phyloP scores from a whole-genome alignment of 2,888 invertebrate species.

The Rhorus exstirpatorius region DNA sequence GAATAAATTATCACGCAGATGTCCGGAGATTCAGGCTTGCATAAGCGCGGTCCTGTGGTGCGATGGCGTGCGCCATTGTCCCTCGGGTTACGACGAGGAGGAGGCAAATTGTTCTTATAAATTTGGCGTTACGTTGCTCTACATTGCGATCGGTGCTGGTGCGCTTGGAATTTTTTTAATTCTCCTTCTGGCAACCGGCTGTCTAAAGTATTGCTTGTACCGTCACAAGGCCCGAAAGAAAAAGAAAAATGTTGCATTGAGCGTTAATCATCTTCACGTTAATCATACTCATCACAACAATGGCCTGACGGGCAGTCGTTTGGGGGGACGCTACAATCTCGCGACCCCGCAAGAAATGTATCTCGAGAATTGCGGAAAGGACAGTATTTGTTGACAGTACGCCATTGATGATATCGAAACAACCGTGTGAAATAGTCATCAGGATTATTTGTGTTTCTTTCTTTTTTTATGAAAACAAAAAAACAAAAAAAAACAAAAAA shows the following conservation, averaged over 20 bases:
- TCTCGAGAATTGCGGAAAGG: conserved; percentile 88
- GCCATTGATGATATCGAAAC: conserved; percentile 85
- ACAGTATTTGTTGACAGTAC: conserved; percentile 92
- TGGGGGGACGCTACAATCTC: conserved; percentile 80
- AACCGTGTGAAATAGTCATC: conserved; percentile 82
- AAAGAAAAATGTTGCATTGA: conserved; percentile 86
- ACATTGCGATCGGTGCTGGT: conserved; percentile 89
- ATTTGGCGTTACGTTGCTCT: conserved; percentile 90
- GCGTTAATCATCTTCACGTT: conserved; percentile 87
- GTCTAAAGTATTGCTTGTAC: conserved; percentile 87
- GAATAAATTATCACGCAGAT: conserved; percentile 89
- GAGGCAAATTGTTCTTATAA: conserved; percentile 92
- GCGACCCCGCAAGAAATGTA: conserved; percentile 82
- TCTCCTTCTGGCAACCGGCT: conserved; percentile 88
- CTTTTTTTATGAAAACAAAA: conserved; percentile 29
- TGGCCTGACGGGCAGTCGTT: conserved; percentile 86
- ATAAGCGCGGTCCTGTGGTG: conserved; percentile 93
- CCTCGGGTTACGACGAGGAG: conserved; percentile 93
- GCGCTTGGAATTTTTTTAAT: conserved; percentile 89
- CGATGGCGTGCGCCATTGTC: conserved; percentile 93
- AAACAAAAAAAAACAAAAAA: conserved; percentile 17
- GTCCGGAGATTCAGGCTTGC: conserved; percentile 93
- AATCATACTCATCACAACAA: conserved; percentile 88
- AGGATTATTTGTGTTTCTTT: conserved; percentile 30
- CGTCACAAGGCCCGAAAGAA: conserved; percentile 88